Percentiles rank a stretch among this genome's conserved stretches.
These are phyloP conservation scores for Dufourea novaeangliae DNA, from an alignment of 1,140 invertebrate genomes.

Conservation along the genomic window DNA sequence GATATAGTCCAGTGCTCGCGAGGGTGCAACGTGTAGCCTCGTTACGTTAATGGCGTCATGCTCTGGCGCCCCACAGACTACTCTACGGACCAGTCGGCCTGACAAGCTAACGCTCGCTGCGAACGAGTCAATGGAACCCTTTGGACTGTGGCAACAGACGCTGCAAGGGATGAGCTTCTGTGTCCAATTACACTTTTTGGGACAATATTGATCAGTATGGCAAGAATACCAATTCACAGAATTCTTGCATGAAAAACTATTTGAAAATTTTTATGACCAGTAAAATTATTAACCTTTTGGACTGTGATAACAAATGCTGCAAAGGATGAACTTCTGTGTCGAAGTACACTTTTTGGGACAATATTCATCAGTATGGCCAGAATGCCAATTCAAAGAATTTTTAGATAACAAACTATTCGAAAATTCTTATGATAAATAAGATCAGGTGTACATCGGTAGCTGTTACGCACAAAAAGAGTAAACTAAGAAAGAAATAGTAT, in stretches of 20 bases:
- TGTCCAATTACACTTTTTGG: background rate
- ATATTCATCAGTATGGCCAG: too few relatives aligned
- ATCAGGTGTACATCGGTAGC: too few relatives aligned
- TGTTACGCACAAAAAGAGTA: too few relatives aligned
- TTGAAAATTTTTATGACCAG: too few relatives aligned
- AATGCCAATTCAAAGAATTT: too few relatives aligned
- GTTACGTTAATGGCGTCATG: constrained; percentile 75
- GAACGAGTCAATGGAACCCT: constrained; percentile 50
- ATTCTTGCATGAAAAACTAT: too few relatives aligned
- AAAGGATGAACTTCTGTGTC: background rate
- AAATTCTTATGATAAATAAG: too few relatives aligned
- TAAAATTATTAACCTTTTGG: constrained; percentile 31
- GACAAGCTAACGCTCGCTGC: constrained; percentile 37
- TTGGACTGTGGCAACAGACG: background rate
- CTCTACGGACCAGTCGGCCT: constrained; percentile 55
- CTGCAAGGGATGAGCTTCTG: background rate
- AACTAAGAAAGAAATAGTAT: too few relatives aligned
- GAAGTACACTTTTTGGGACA: background rate
- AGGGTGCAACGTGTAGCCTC: constrained; percentile 70
- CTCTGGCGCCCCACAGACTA: constrained; percentile 70
- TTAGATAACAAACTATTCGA: too few relatives aligned
- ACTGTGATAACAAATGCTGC: background rate
- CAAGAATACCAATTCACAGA: too few relatives aligned
- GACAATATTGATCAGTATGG: too few relatives aligned
- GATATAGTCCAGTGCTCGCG: constrained; percentile 61